Evolutionary conservation across 2,797 vertebrate species (phyloP), one percentile per base, ranked within the genome.

Genomic region (Lithobates sylvaticus): DNA sequence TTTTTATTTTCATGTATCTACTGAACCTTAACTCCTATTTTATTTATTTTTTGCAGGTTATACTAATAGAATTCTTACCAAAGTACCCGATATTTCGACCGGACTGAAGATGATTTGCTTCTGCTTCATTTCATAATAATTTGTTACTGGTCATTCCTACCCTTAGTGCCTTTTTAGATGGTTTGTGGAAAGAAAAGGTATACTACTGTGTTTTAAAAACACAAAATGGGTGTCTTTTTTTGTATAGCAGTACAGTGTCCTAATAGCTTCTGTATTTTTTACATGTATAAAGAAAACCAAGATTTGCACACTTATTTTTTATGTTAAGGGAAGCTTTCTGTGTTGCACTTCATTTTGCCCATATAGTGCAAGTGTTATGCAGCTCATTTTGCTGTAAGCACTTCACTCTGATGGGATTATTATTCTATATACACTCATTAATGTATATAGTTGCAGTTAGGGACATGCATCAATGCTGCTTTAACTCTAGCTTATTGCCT

Each of bases 41-140:
- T 87, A 83, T 88, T 68, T 82, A 88, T 86, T 89, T 92, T 93
- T 93, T 92, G 54, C 91, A 99, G 98, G 98, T 99, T 92, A 99
- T 99, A 96, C 95, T 99, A 95, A 99, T 99, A 98, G 98, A 99
- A 95, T 99, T 99, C 96, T 93, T 99, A 97, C 97, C 97, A 93
- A 99, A 99, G 97, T 99, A 98, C 92, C 98, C 98, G 91, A 99
- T 99, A 95, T 97, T 99, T 91, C 95, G 97, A 95, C 98, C 98
- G 50, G 98, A 99, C 96, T 99, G 97, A 99, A 93, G 93, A 94
- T 88, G 10, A 29, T 6, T 3, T 93, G 92, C 73, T 90, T 84
- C 91, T 83, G 87, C 91, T 78, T 90, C 90, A 93, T 94, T 88
- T 93, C 65, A 61, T 77, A 61, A 79, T 85, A 32, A 72, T 85